Base-by-base conservation (phyloP, 1,140 invertebrate species). In the Varroa destructor region DNA sequence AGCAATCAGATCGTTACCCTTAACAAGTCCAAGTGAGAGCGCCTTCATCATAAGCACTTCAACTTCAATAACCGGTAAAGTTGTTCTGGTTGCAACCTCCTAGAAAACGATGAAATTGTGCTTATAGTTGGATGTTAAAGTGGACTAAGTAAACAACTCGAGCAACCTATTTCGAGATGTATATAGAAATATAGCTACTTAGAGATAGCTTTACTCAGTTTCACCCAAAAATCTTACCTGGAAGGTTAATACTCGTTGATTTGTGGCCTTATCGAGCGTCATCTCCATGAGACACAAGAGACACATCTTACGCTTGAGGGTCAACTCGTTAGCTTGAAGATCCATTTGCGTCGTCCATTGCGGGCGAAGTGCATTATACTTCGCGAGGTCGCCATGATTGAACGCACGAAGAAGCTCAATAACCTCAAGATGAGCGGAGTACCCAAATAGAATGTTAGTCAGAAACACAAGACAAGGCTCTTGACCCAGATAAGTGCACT, bases 41-140 rank as follows among this genome's bases (percentile, higher is more conserved):
- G 96, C 96, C 81, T 97, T 96, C 96, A 99, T 99, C 1, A 98
- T 90, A 10, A 98, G 82, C 73, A 96, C 82, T 79, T 99, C 96
- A 37, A 99, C 92, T 81, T 96, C 87, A 61, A 87, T 73, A 42
- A 55, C 43, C 12, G 71, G 43, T n/a, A 72, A 14, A 36, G 61
- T 61, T 43, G 37, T 46, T 40, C n/a, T 46, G 3, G 40, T 56
- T n/a, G 56, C 25, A 14, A 64, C 42, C 42, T 72, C 55, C 54
- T 71, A 8, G 8, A 8, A 51, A 51, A 51, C 8, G 46, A 51
- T 51, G 8, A 3, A 6, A 12, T 42, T 61, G 36, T 8, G 8
- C 8, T 37, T 42, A 61, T 12, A 37, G 12, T 61, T 61, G 6
- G 36, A 37, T 12, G 12, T 61, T 12, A 61, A 61, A 61, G 12